phyloP scores from a whole-genome alignment of 1,140 invertebrate genomes.

The Protaetia brevitarsis region DNA sequence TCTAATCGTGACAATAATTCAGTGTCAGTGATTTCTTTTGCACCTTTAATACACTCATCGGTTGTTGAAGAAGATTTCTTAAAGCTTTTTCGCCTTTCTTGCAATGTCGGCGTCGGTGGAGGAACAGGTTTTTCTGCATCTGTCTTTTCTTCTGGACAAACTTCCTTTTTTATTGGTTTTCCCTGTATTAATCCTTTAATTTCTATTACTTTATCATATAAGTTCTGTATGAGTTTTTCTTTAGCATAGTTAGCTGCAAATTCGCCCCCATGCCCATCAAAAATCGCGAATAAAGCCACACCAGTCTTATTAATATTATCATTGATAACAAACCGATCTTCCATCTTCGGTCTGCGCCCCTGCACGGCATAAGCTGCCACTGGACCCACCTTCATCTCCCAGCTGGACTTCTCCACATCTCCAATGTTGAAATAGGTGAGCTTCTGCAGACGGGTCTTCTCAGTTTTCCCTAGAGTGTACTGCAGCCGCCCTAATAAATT shows the following conservation, averaged over 20 bases:
- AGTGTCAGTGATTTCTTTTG: constrained; percentile 64
- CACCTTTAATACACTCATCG: constrained; percentile 55
- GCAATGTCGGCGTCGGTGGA: constrained; percentile 33
- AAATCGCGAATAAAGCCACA: constrained; percentile 85
- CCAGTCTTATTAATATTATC: constrained; percentile 71
- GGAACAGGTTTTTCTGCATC: constrained; percentile 46
- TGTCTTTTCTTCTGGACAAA: constrained; percentile 49
- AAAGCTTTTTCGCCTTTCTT: constrained; percentile 63
- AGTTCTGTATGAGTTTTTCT: constrained; percentile 73
- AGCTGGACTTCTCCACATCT: constrained; percentile 63
- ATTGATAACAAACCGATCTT: constrained; percentile 84
- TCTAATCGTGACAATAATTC: constrained; percentile 64
- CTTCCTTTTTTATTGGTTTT: constrained; percentile 50
- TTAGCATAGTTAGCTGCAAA: constrained; percentile 89
- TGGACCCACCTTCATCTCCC: constrained; percentile 71
- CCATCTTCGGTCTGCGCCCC: constrained; percentile 85
- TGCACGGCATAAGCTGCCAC: constrained; percentile 86
- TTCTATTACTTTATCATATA: constrained; percentile 71
- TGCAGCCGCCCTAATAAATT: constrained; percentile 69
- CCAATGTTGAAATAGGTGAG: constrained; percentile 55
- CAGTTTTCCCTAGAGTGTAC: constrained; percentile 61
- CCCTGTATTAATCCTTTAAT: constrained; percentile 66
- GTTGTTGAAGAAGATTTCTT: constrained; percentile 62
- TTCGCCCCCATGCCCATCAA: constrained; percentile 94
- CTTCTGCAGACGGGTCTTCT: constrained; percentile 53